Evolutionary conservation across 2,888 invertebrate species (phyloP), one percentile per base, ranked within the genome.

Genomic region (Leucophora obtusa): DNA sequence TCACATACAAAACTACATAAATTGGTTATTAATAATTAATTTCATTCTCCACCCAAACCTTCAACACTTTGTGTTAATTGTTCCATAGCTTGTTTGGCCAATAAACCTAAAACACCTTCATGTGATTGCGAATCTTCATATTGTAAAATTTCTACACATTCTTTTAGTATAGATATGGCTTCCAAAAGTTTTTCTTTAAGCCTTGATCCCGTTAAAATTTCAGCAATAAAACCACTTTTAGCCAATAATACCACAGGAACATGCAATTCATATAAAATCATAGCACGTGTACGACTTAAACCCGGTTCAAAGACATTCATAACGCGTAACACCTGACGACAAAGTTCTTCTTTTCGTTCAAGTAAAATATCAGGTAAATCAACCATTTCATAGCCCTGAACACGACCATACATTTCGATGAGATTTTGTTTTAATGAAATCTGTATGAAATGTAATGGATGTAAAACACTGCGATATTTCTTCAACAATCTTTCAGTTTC

Each of bases 231-330:
- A 77, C 93, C 92, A 83, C 92, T 93, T 83, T 93, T 93, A 0
- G 95, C 94, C 82, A 95, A 86, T 83, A 94, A 92, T 88, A 96
- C 93, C 9, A 96, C 86, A 0, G 96, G 95, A 0, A 94, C 95
- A 86, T 96, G 96, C 14, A 96, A 89, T 88, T 97, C 96, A 87
- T 96, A 96, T 24, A 96, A 88, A 85, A 94, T 93, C 91, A 95
- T 93, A 11, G 95, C 96, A 91, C 96, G 92, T 85, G 96, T 93
- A 83, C 96, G 91, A 56, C 94, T 94, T 69, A 93, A 91, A 1
- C 96, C 96, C 0, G 96, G 96, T 83, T 95, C 94, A 66, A 96
- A 92, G 35, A 94, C 91, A 86, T 96, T 93, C 15, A 96, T 89
- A 7, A 95, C 93, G 62, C 92, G 91, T 18, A 97, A 89, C 5